These are phyloP conservation scores for Cerceris rybyensis DNA, from an alignment of 2,888 invertebrate species.

Conservation along the genomic window DNA sequence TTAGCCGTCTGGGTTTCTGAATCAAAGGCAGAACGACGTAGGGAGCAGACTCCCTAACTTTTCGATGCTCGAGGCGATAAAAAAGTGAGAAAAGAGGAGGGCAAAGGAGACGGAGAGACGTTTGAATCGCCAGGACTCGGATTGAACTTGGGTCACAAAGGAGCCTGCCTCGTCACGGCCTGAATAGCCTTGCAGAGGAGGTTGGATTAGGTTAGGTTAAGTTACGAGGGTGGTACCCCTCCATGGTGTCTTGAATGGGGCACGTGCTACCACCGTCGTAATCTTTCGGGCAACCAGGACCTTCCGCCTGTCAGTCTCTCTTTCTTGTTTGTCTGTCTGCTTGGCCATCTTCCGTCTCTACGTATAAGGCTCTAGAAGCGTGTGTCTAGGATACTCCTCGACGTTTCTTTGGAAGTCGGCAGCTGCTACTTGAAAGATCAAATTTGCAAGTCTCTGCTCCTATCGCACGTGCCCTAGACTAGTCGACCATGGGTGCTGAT, in stretches of 20 bases:
- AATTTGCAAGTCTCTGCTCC: conserved; percentile 72
- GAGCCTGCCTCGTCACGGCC: conserved; percentile 72
- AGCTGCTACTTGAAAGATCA: conserved; percentile 69
- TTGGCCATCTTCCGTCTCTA: conserved; percentile 46
- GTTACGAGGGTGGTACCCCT: conserved; percentile 75
- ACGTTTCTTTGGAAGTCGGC: conserved; percentile 59
- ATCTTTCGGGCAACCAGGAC: conserved; percentile 53
- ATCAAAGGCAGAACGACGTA: conserved; percentile 45
- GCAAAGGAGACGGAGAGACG: conserved; percentile 40
- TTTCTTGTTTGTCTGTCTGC: conserved; percentile 58
- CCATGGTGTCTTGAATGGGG: conserved; percentile 71
- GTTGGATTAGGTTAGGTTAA: conserved; percentile 72
- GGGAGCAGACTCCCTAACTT: conserved; percentile 64
- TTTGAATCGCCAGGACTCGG: conserved; percentile 56
- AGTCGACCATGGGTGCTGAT: conserved; percentile 9
- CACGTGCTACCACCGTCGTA: conserved; percentile 77
- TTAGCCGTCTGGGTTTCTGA: conserved; percentile 48
- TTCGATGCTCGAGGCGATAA: conserved; percentile 69
- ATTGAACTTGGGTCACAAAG: conserved; percentile 65
- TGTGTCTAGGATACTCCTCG: conserved; percentile 56
- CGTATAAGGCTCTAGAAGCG: conserved; percentile 51
- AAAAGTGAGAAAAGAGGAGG: conserved; percentile 54
- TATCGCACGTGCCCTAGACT: conserved; percentile 43
- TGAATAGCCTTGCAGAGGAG: conserved; percentile 71
- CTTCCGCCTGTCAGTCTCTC: conserved; percentile 57